phyloP scores from a whole-genome alignment of 2,888 invertebrate species.

The Aspidapion aeneum region DNA sequence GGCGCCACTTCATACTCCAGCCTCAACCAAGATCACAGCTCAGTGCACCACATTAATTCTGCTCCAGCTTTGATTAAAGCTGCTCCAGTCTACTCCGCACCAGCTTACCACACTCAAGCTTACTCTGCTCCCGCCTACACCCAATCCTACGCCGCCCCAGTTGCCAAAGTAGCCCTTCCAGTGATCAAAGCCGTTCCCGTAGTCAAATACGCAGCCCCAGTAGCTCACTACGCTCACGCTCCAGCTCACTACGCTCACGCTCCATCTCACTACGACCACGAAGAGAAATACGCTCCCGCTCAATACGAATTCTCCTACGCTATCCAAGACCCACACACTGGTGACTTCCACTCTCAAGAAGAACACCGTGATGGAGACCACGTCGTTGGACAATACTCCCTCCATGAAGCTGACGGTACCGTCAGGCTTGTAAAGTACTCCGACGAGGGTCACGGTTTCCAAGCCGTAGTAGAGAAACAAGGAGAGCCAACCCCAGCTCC shows the following conservation, averaged over 20 bases:
- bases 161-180: constrained; percentile 1
- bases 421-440: constrained; percentile 54
- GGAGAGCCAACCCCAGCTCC: constrained; percentile 46
- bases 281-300: constrained; percentile 45
- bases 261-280: constrained; percentile 12
- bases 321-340: constrained; percentile 46
- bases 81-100: constrained; percentile 6
- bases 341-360: constrained; percentile 55
- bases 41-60: constrained; percentile 20
- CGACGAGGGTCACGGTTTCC: constrained; percentile 44
- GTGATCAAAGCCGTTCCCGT: not conserved
- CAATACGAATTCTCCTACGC: constrained; percentile 53
- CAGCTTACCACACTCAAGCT: constrained; percentile 13
- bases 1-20: constrained; percentile 29
- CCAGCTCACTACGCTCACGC: constrained; percentile 19
- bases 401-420: constrained; percentile 56
- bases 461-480: constrained; percentile 36
- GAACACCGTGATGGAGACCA: constrained; percentile 55
- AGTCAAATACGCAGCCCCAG: not conserved
- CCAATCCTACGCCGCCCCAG: constrained; percentile 11
- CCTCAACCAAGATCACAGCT: constrained; percentile 27
- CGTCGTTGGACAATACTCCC: constrained; percentile 55
- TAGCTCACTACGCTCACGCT: constrained; percentile 8
- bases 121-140: constrained; percentile 16
- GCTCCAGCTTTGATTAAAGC: constrained; percentile 11